Base-by-base conservation (phyloP, 2,797 vertebrate genomes). In the Peromyscus eremicus region DNA sequence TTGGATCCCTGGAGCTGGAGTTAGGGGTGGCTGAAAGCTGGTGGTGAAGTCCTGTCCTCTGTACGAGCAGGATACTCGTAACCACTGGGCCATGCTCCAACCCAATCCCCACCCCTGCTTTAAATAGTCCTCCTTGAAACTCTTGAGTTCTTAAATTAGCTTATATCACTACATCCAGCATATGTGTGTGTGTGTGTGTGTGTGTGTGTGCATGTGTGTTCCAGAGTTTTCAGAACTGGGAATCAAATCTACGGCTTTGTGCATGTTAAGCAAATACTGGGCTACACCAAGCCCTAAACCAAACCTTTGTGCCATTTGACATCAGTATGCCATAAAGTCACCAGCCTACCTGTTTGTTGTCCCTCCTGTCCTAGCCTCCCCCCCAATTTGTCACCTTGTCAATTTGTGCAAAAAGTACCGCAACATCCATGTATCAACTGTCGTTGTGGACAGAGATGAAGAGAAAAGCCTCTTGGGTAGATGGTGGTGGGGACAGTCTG, bases 401-500 rank as follows among this genome's bases (percentile, higher is more conserved):
- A 76, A 7, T 86, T 29, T 93, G 37, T 89, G 37, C 49, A 77
- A 60, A 25, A 93, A 96, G 79, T 37, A 37, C 34, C 66, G n/a
- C 34, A 70, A 21, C 57, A 90, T 43, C 55, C 64, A 86, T 60
- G 13, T 57, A 12, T 94, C 68, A 85, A 60, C 16, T 64, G 62
- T 66, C 62, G 43, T 43, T 17, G 62, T 46, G 34, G 37, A 84
- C 71, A 89, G 19, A 64, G 40, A 32, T 70, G 19, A 68, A 76
- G 11, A 75, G 77, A 82, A 80, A 57, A 80, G 62, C 19, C 19
- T 64, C 37, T 90, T 86, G 62, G 73, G 5, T 55, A 7, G 66
- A 37, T 46, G 21, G n/a, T 85, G 60, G 43, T 32, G 13, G 16
- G 76, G 17, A 81, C 64, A 62, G 40, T 83, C 73, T 91, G n/a